phyloP scores from a whole-genome alignment of 2,888 invertebrate species.

The Microctonus hyperodae region DNA sequence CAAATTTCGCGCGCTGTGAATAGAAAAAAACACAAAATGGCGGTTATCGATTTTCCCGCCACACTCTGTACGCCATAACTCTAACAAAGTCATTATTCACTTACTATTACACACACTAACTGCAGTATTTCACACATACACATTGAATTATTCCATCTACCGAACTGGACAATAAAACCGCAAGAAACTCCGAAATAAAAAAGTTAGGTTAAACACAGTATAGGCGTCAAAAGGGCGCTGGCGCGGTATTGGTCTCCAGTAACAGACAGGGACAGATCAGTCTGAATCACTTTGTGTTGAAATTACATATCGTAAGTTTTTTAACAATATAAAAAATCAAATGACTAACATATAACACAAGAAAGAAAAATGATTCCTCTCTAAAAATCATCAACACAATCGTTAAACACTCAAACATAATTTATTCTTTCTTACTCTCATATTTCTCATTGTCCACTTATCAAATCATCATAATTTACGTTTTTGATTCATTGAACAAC shows the following conservation, averaged over 20 bases:
- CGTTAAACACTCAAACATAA: no score
- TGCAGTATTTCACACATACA: background rate
- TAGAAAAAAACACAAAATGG: slow-evolving; percentile 24
- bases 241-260: slow-evolving; percentile 45
- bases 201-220: slow-evolving; percentile 33
- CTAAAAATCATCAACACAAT: no score
- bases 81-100: background rate
- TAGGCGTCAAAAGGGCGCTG: slow-evolving; percentile 58
- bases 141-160: background rate
- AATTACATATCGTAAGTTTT: background rate
- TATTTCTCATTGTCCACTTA: no score
- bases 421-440: background rate
- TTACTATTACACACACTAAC: background rate
- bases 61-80: slow-evolving; percentile 34
- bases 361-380: no score
- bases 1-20: slow-evolving; percentile 17
- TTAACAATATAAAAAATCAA: slow-evolving; percentile 46
- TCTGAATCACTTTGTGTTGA: slow-evolving; percentile 45
- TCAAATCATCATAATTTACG: background rate
- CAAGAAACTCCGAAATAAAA: no score
- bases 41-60: slow-evolving; percentile 45
- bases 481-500: background rate
- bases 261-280: slow-evolving; percentile 41
- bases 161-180: no score
- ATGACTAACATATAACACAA: no score